These are phyloP conservation scores for Progne subis DNA, from an alignment of 2,113 vertebrate genomes.

Conservation along the genomic window DNA sequence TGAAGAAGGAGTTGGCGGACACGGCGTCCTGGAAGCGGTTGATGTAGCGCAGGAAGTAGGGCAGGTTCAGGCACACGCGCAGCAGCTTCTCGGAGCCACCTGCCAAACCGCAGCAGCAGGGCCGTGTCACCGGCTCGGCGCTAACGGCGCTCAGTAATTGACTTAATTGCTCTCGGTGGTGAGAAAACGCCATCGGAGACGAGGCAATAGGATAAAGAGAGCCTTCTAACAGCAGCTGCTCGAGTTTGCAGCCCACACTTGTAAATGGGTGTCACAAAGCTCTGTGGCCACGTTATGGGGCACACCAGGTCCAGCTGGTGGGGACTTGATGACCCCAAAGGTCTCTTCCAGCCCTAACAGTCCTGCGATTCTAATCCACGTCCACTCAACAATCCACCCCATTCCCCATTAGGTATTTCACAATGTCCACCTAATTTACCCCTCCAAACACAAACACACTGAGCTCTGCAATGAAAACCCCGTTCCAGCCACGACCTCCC, in stretches of 20 bases:
- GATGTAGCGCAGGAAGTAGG: constrained; percentile 97
- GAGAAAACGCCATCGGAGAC: background rate
- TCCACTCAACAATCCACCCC: background rate
- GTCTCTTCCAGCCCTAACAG: background rate
- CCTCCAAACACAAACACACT: background rate
- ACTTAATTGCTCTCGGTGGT: background rate
- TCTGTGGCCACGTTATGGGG: accelerated
- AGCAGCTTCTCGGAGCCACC: constrained; percentile 97
- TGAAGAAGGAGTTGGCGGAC: constrained; percentile 96
- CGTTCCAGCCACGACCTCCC: background rate
- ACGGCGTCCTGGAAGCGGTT: constrained; percentile 99
- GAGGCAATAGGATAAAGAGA: background rate
- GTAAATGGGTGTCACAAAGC: background rate
- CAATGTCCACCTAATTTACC: background rate
- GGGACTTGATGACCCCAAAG: background rate
- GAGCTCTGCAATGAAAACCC: background rate
- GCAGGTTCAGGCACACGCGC: constrained; percentile 95
- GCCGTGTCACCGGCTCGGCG: background rate
- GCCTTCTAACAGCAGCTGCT: background rate
- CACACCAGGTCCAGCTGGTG: background rate
- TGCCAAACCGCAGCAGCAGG: background rate
- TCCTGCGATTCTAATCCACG: background rate
- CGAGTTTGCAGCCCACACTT: too few species aligned
- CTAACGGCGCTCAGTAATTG: background rate
- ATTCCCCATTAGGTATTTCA: background rate